These are phyloP conservation scores for Pantherophis guttatus DNA, from an alignment of 2,113 vertebrate species.

Conservation along the genomic window DNA sequence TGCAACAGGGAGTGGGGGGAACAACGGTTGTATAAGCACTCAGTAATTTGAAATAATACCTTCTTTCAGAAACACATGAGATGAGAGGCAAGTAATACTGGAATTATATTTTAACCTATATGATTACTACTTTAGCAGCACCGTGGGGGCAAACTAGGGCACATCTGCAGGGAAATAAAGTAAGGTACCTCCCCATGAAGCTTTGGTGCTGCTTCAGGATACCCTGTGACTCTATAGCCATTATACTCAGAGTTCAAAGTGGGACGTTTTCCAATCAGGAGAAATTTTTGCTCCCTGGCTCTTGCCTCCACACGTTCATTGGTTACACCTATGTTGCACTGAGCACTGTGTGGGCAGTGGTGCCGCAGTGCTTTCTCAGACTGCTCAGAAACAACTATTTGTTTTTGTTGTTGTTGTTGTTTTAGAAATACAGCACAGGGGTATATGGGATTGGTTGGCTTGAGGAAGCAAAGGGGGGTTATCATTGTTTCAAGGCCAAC, in stretches of 20 bases:
- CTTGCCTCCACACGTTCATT: not conserved
- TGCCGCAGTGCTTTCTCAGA: not conserved
- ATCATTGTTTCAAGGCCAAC: not conserved
- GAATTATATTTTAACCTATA: not conserved
- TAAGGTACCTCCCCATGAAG: not conserved
- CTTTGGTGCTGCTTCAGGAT: not conserved
- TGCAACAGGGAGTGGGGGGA: not conserved
- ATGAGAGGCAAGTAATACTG: not conserved
- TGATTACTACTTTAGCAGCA: not conserved
- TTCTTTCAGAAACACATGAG: not conserved
- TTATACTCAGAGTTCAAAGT: not conserved
- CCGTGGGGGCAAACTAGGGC: not conserved
- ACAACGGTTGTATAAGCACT: not conserved
- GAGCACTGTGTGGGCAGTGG: not conserved
- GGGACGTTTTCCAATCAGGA: not conserved
- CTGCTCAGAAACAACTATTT: not conserved
- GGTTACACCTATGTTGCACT: not conserved
- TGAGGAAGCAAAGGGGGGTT: not conserved
- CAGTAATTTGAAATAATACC: not conserved
- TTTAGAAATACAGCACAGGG: not conserved
- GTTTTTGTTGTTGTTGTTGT: not conserved
- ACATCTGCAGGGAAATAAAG: not conserved
- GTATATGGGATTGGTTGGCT: not conserved
- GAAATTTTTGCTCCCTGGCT: not conserved
- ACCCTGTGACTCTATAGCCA: not conserved